Evolutionary conservation across 2,797 vertebrate species (phyloP).

Genomic region (Enteromius treurensis): DNA sequence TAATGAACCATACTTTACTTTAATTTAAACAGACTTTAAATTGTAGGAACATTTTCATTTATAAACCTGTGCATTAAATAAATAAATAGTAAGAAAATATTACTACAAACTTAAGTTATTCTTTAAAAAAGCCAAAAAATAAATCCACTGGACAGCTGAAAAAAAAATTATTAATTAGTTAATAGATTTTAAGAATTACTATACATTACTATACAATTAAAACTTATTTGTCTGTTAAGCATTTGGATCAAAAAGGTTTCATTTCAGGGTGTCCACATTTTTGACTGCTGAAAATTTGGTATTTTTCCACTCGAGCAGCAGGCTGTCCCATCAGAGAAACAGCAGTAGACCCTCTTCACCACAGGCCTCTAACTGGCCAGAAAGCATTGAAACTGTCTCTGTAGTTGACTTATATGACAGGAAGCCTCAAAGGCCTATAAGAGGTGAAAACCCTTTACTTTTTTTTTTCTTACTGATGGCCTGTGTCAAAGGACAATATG

Average conservation of each 20-base stretch:
- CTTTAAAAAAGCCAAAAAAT: too few species aligned
- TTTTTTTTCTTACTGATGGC: conserved; percentile 39
- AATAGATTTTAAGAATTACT: neutral
- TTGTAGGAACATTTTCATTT: neutral
- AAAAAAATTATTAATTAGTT: neutral
- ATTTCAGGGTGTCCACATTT: neutral
- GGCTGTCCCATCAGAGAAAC: conserved; percentile 13
- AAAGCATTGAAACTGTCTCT: conserved; percentile 31
- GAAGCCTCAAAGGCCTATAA: conserved; percentile 26
- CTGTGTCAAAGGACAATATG: conserved; percentile 21
- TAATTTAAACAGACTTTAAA: neutral
- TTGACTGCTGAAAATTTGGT: conserved; percentile 4
- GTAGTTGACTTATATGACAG: conserved; percentile 38
- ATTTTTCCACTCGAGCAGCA: conserved; percentile 13
- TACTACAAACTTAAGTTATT: neutral
- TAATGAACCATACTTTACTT: neutral
- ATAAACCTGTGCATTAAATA: neutral
- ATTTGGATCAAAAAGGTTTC: neutral
- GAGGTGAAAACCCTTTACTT: conserved; percentile 26
- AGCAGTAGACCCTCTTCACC: conserved; percentile 32
- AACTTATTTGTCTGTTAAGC: neutral
- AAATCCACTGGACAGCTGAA: too few species aligned
- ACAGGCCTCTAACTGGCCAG: conserved; percentile 30
- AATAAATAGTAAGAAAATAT: neutral
- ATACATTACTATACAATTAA: neutral